Conservation (phyloP, 2,797 vertebrate genomes). For the Microctenopoma stevenorrisi region DNA sequence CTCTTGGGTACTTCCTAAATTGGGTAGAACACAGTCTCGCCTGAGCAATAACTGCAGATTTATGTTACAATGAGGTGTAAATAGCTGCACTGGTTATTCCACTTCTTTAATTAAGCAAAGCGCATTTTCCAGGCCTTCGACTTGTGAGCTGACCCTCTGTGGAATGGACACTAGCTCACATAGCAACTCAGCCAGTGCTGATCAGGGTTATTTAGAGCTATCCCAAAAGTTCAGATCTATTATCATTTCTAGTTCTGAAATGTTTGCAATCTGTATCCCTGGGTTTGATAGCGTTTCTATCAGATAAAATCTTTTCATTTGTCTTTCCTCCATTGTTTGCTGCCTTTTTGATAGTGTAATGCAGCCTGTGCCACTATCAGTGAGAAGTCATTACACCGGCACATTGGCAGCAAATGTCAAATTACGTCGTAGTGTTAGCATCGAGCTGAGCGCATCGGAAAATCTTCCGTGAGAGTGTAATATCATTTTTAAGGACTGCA, state of each 20-base stretch:
- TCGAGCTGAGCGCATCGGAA: conserved; percentile 50
- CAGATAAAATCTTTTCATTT: conserved; percentile 13
- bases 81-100: conserved; percentile 73
- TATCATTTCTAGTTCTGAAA: too few relatives aligned
- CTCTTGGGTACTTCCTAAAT: conserved; percentile 77
- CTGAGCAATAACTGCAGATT: conserved; percentile 82
- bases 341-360: conserved; percentile 32
- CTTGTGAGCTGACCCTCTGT: conserved; percentile 57
- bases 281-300: conserved; percentile 14
- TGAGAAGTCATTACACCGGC: conserved; percentile 40
- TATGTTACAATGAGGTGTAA: conserved; percentile 81
- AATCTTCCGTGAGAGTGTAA: conserved; percentile 36
- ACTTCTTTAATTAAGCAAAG: conserved; percentile 82
- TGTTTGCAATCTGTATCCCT: neutral
- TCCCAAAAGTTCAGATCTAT: conserved; percentile 21
- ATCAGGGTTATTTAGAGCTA: conserved; percentile 25
- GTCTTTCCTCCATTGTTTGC: conserved; percentile 21
- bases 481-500: conserved; percentile 55
- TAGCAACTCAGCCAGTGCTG: conserved; percentile 56
- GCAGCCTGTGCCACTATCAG: conserved; percentile 28
- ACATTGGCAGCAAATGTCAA: conserved; percentile 54
- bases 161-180: conserved; percentile 58
- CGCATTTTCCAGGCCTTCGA: conserved; percentile 62
- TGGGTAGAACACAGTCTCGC: conserved; percentile 74
- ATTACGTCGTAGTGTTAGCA: conserved; percentile 46